Conservation (phyloP, 2,113 vertebrate species). For the Eurystomus gularis region DNA sequence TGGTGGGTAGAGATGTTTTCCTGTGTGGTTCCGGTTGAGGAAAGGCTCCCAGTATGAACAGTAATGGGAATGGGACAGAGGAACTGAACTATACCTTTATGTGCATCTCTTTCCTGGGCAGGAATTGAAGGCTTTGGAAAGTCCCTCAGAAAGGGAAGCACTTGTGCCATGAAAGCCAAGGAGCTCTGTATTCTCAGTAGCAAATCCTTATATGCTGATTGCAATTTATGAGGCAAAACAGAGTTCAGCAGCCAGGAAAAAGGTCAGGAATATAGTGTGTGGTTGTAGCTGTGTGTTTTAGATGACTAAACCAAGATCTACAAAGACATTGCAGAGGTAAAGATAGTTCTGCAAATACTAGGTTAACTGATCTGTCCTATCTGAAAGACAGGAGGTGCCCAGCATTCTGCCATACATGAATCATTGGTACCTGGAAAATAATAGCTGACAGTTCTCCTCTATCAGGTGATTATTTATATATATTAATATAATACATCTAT, state of each 20-base stretch:
- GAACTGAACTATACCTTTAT: neutral
- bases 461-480: neutral
- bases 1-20: neutral
- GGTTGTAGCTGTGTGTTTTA: neutral
- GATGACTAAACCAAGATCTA: neutral
- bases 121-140: neutral
- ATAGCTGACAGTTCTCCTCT: neutral
- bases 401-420: neutral
- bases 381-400: neutral
- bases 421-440: neutral
- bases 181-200: neutral
- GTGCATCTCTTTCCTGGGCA: neutral
- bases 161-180: neutral
- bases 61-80: neutral
- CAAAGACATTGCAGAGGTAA: neutral
- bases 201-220: neutral
- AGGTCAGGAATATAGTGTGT: neutral
- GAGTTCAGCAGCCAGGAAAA: neutral
- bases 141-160: neutral
- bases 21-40: neutral
- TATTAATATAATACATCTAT: neutral
- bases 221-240: neutral
- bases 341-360: neutral
- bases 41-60: neutral
- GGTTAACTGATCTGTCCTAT: neutral